Evolutionary conservation across 1,140 invertebrate genomes (phyloP), one percentile per base, ranked within the genome.

Genomic region (Dendrolimus kikuchii): DNA sequence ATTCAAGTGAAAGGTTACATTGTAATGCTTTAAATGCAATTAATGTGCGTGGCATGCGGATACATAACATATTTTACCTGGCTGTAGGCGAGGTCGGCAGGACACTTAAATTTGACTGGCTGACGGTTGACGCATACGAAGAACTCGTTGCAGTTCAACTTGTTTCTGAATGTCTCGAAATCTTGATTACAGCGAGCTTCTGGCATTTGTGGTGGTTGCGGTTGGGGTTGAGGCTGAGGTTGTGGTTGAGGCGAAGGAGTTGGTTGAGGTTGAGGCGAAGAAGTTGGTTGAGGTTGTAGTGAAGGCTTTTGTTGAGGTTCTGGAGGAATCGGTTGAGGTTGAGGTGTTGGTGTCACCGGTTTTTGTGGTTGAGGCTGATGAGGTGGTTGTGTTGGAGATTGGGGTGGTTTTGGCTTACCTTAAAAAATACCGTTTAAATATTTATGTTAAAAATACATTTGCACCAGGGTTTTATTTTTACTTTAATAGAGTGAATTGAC

Each of bases 81-180:
- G 77, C 89, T 92, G 71, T 90, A 93, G 59, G 89, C 86, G 44
- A 92, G 80, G 44, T 90, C 89, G 46, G 67, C 85, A 37, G 91
- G 90, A 68, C 92, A 93, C 46, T 77, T 70, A 72, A 92, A 92
- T 66, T 89, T 90, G 49, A 90, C 86, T n/a, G 92, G 89, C 42
- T 80, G 76, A 54, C 88, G 80, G 55, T 71, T 69, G 23, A 90
- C 85, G 70, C 92, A 93, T 5, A 92, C 87, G 76, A 89, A 92
- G 81, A 92, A 93, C 66, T 90, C 89, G 53, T 89, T 91, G 59
- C 92, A 93, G 77, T 92, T 89, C 6, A 74, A 85, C 48, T 86
- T 80, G 68, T 90, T 91, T 61, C 90, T 88, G 76, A 90, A 92
- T 3, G 88, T 88, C 46, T 90, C 90, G 66, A 65, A 89, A 67